Evolutionary conservation across 2,113 vertebrate genomes (phyloP).

Genomic region (Pluvianellus socialis): DNA sequence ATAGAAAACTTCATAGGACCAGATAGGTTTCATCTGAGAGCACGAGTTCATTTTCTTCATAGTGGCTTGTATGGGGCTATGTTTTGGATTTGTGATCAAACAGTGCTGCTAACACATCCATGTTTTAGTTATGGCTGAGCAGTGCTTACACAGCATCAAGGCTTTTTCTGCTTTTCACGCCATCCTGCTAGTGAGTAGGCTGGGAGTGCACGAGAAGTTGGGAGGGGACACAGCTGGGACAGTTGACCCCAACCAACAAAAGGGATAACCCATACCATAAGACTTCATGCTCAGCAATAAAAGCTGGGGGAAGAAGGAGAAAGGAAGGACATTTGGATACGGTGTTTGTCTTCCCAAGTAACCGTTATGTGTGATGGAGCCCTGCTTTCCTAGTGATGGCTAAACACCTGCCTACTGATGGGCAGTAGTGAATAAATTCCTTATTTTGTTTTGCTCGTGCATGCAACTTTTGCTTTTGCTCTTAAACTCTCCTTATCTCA

Average conservation of each 20-base stretch:
- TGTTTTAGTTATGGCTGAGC: neutral
- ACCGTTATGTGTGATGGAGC: accelerated
- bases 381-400: neutral
- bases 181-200: accelerated
- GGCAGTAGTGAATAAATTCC: neutral
- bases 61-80: neutral
- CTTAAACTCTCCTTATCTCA: neutral
- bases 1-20: neutral
- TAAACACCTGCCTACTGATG: neutral
- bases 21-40: neutral
- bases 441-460: neutral
- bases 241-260: neutral
- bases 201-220: neutral
- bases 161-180: neutral
- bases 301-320: neutral
- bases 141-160: neutral
- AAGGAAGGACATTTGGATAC: accelerated
- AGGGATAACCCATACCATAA: neutral
- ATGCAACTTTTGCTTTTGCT: neutral
- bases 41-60: neutral
- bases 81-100: neutral
- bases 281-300: neutral
- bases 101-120: neutral
- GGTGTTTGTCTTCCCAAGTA: neutral
- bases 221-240: neutral